A percentile compares a stretch with the other conserved stretches of the same genome.
These are phyloP conservation scores for Parazoanthus atlanticus DNA, from an alignment of 92 coral and sea anemone genomes.

Conservation along the genomic window DNA sequence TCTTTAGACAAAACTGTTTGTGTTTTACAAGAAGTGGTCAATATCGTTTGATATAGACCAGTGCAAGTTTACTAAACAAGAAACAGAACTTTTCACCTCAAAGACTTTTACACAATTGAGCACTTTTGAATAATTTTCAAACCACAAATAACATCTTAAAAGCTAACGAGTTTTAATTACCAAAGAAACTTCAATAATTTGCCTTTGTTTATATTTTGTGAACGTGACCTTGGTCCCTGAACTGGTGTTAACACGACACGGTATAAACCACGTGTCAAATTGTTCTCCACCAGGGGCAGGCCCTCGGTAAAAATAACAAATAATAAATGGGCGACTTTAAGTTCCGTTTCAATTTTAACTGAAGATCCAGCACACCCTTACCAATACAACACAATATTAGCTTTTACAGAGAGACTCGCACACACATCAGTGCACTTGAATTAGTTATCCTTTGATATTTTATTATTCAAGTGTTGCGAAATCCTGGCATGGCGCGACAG, in stretches of 20 bases:
- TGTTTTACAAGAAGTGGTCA: neutral
- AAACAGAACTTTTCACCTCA: neutral
- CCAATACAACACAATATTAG: neutral
- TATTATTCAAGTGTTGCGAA: slow-evolving; percentile 42
- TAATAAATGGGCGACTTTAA: neutral
- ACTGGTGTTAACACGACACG: neutral
- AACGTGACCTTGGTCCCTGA: slow-evolving; percentile 7
- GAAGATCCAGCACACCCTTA: neutral
- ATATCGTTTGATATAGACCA: neutral
- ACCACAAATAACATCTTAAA: neutral
- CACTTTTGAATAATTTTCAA: neutral
- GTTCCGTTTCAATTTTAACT: neutral
- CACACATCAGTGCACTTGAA: slow-evolving; percentile 37
- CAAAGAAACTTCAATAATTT: neutral
- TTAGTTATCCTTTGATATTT: neutral
- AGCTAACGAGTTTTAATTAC: neutral
- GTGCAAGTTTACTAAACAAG: too few species aligned
- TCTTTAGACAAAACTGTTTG: slow-evolving; percentile 7
- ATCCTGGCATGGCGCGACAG: slow-evolving; percentile 23
- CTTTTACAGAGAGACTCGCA: neutral
- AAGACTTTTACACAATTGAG: neutral
- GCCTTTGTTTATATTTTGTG: slow-evolving; percentile 8
- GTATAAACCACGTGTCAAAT: slow-evolving; percentile 2
- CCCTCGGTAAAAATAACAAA: neutral
- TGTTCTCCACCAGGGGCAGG: neutral